Evolutionary conservation across 2,113 vertebrate species (phyloP), one percentile per base, ranked within the genome.

Genomic region (Hippocampus comes): DNA sequence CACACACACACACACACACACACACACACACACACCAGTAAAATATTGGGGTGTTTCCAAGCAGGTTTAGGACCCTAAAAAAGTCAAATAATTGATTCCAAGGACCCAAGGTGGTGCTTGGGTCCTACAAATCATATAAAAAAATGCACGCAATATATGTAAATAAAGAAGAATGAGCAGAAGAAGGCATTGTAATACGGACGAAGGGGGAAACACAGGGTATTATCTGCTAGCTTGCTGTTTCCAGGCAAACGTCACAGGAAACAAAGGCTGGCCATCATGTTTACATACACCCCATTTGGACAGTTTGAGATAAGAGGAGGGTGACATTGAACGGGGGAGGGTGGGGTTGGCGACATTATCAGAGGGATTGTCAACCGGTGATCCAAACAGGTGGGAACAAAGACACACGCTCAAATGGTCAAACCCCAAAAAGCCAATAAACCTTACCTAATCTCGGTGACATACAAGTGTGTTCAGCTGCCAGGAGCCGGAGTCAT

Each of bases 321-420:
- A 71, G 77, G 72, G 72, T 75, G 75, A 71, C 77, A 78, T 63
- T 59, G 5, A 51, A 51, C 21, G 27, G 34, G 57, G 21, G 25
- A 41, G 12, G 9, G 12, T 61, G 66, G 63, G 21, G 61, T 57
- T 30, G 48, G 67, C 79, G 82, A 89, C 86, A 87, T 79, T 76
- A 86, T 89, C 86, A 83, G 71, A 83, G 85, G 84, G 86, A 86
- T 78, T 87, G 88, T 90, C 72, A 78, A 72, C 74, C 61, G 51
- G 70, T 76, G 78, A 84, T 80, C 77, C 73, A 86, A 79, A 86
- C 86, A 79, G 72, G 81, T 81, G 71, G 55, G 70, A 87, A 86
- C 88, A 88, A 84, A 84, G 80, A 74, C 57, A 25, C 67, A 69
- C 66, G 73, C 68, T 75, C 41, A 18, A 63, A 71, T 73, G 77